A percentile compares a stretch with the other conserved stretches of the same genome.
Conservation (phyloP, 2,888 invertebrate genomes). For the Luperina nickerlii region DNA sequence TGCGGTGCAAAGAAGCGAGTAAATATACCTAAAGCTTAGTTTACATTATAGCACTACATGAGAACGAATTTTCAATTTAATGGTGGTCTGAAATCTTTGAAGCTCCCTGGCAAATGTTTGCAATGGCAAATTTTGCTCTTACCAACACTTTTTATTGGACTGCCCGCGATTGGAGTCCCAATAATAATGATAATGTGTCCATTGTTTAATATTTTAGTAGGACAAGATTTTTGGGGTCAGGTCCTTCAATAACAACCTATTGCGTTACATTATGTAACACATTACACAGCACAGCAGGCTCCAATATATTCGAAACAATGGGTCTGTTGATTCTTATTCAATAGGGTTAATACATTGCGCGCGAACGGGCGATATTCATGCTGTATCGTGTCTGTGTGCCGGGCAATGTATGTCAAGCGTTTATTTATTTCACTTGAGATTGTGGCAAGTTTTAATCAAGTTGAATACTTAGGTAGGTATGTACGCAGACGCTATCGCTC, state of each 20-base stretch:
- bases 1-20: conserved; percentile 7
- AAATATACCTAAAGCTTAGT: conserved; percentile 20
- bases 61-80: background rate
- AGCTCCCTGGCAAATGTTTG: background rate
- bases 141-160: background rate
- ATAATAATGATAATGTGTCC: background rate
- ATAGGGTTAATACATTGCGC: conserved; percentile 33
- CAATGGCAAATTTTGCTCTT: background rate
- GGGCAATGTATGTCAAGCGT: conserved; percentile 49
- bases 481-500: conserved; percentile 60
- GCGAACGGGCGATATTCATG: background rate
- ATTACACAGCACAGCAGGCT: conserved; percentile 40
- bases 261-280: conserved; percentile 58
- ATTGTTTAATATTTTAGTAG: conserved; percentile 7
- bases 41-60: background rate
- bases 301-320: conserved; percentile 36
- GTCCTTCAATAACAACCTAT: conserved; percentile 46
- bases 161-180: background rate
- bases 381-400: background rate
- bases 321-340: conserved; percentile 19
- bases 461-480: conserved; percentile 27
- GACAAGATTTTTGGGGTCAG: conserved; percentile 43
- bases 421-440: conserved; percentile 8
- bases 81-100: background rate
- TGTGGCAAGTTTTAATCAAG: conserved; percentile 46